These are phyloP conservation scores for Habropoda laboriosa DNA, from an alignment of 1,140 invertebrate genomes.

Conservation along the genomic window DNA sequence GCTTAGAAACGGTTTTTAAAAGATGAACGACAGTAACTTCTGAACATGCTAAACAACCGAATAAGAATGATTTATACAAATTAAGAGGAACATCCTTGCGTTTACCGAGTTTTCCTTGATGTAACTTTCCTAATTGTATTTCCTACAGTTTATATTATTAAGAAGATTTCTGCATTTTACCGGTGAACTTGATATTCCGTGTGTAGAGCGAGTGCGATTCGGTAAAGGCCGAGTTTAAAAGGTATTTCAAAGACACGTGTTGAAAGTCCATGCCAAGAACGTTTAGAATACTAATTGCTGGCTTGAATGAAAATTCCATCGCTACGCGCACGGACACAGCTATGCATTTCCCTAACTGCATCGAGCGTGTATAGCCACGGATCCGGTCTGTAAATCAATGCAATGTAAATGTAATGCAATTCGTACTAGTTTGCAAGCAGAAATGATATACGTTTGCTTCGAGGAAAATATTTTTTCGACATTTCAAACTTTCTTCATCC, in stretches of 20 bases:
- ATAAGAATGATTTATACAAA: no score
- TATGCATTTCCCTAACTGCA: conserved; percentile 15
- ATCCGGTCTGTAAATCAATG: not conserved
- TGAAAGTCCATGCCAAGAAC: conserved; percentile 18
- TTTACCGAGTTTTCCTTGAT: no score
- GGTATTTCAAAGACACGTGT: conserved; percentile 29
- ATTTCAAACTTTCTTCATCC: not conserved
- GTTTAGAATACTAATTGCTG: conserved; percentile 33
- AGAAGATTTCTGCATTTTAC: not conserved
- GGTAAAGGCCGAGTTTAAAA: conserved; percentile 17
- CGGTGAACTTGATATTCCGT: not conserved
- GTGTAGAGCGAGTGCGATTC: not conserved
- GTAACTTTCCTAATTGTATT: no score
- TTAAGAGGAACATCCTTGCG: no score
- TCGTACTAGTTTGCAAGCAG: not conserved
- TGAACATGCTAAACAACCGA: no score
- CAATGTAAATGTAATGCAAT: not conserved
- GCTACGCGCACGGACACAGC: not conserved
- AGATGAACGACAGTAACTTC: no score
- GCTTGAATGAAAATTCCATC: conserved; percentile 52
- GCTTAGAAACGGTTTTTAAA: no score
- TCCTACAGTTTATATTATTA: not conserved
- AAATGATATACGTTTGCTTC: not conserved
- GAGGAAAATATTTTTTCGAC: not conserved
- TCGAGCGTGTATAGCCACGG: not conserved